Percentiles rank a stretch among this genome's conserved stretches.
Conservation (phyloP, 2,888 invertebrate genomes). For the Chorisops tibialis region DNA sequence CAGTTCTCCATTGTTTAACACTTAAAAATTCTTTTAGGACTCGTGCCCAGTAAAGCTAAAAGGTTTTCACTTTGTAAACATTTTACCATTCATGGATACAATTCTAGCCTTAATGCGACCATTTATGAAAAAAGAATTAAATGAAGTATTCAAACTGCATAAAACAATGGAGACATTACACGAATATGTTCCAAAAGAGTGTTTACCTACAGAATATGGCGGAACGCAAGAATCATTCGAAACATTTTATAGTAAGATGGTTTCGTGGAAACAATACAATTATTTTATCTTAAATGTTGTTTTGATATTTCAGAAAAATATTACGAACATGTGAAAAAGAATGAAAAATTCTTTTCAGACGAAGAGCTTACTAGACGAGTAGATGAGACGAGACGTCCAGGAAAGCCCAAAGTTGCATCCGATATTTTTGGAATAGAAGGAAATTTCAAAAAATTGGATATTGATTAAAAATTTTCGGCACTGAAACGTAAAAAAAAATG, state of each 20-base stretch:
- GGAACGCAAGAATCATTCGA: conserved; percentile 52
- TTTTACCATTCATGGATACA: conserved; percentile 67
- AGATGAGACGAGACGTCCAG: conserved; percentile 56
- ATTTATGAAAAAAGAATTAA: conserved; percentile 67
- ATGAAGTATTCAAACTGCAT: conserved; percentile 57
- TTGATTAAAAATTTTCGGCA: conserved; percentile 60
- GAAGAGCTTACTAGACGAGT: conserved; percentile 59
- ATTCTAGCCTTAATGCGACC: conserved; percentile 66
- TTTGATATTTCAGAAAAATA: neutral
- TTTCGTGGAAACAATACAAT: too few relatives aligned
- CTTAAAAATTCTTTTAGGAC: conserved; percentile 55
- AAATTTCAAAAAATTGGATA: conserved; percentile 64
- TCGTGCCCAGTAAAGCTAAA: conserved; percentile 65
- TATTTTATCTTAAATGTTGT: too few relatives aligned
- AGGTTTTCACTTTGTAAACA: conserved; percentile 68
- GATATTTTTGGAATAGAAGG: conserved; percentile 62
- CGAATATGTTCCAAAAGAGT: conserved; percentile 56
- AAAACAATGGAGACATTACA: conserved; percentile 53
- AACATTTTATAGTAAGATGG: conserved; percentile 41
- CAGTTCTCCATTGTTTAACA: neutral
- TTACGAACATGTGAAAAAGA: conserved; percentile 1
- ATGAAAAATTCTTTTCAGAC: conserved; percentile 47
- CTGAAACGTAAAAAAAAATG: too few relatives aligned
- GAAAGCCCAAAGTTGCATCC: conserved; percentile 57
- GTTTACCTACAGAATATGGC: conserved; percentile 63